Conservation (phyloP, 2,888 invertebrate genomes). For the Mesoligia furuncula region DNA sequence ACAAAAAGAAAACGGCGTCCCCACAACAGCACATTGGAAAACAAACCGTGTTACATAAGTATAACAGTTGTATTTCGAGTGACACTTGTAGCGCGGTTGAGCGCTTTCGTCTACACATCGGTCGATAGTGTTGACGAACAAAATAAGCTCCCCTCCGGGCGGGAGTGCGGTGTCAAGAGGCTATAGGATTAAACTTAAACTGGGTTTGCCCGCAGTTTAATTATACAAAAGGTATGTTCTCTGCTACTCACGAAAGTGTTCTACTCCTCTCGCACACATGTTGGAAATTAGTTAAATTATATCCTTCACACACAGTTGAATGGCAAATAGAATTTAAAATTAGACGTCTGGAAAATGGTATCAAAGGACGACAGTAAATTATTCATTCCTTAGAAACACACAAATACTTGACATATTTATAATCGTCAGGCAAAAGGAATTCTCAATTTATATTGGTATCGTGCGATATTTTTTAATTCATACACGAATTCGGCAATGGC, state of each 20-base stretch:
- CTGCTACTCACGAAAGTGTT: conserved; percentile 82
- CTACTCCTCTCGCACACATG: conserved; percentile 80
- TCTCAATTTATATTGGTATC: conserved; percentile 67
- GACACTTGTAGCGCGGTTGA: conserved; percentile 80
- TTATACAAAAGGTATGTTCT: conserved; percentile 88
- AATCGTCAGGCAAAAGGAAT: conserved; percentile 63
- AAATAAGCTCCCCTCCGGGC: conserved; percentile 88
- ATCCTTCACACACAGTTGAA: conserved; percentile 81
- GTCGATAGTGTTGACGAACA: conserved; percentile 90
- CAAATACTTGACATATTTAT: conserved; percentile 59
- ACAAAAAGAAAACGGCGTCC: conserved; percentile 75
- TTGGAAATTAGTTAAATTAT: conserved; percentile 87
- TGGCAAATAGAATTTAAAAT: conserved; percentile 84
- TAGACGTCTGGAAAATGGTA: conserved; percentile 78
- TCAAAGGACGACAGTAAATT: conserved; percentile 73
- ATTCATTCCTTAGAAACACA: conserved; percentile 68
- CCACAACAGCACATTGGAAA: conserved; percentile 74
- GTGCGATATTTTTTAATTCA: conserved; percentile 74
- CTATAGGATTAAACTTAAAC: conserved; percentile 90
- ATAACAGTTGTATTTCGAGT: conserved; percentile 81
- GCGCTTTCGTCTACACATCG: conserved; percentile 85
- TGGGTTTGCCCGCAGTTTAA: conserved; percentile 89
- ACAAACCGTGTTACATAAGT: conserved; percentile 76
- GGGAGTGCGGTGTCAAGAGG: conserved; percentile 89
- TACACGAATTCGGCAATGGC: conserved; percentile 75